Evolutionary conservation across 1,140 invertebrate species (phyloP).

Genomic region (Nephotettix cincticeps): DNA sequence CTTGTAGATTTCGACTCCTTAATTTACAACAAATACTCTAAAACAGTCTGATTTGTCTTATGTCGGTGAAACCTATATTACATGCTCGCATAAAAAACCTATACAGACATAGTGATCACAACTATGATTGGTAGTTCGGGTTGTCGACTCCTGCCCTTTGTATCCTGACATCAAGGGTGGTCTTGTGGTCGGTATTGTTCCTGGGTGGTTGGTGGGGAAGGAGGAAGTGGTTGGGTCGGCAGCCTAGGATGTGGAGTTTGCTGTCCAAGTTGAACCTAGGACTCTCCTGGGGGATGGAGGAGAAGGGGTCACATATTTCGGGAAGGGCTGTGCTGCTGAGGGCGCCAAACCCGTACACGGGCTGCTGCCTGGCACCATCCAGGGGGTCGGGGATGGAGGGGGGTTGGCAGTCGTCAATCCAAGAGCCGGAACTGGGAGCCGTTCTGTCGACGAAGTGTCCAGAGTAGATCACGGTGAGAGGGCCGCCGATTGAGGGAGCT

Average conservation of each 20-base stretch:
- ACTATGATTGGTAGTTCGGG: conserved; percentile 38
- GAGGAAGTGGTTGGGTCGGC: conserved; percentile 39
- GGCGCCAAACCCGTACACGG: conserved; percentile 30
- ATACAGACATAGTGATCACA: neutral
- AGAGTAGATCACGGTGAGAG: conserved; percentile 43
- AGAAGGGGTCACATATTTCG: conserved; percentile 28
- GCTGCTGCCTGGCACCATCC: conserved; percentile 30
- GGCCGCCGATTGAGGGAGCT: conserved; percentile 25
- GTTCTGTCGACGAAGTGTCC: conserved; percentile 41
- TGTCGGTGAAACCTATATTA: conserved; percentile 9
- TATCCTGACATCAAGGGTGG: conserved; percentile 55
- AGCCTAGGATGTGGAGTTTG: conserved; percentile 39
- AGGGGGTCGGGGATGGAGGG: conserved; percentile 24
- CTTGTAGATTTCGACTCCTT: neutral
- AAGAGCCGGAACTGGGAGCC: conserved; percentile 37
- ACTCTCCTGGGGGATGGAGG: conserved; percentile 32
- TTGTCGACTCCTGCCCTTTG: conserved; percentile 34
- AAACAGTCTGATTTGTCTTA: conserved; percentile 18
- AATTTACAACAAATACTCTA: neutral
- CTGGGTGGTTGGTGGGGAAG: conserved; percentile 36
- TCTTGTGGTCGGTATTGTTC: conserved; percentile 59
- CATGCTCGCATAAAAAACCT: conserved; percentile 18
- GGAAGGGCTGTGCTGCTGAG: conserved; percentile 29
- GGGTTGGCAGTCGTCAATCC: conserved; percentile 39
- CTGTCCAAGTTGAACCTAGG: conserved; percentile 37